These are phyloP conservation scores for Zaprionus davidi DNA, from an alignment of 1,140 invertebrate species.

Conservation along the genomic window DNA sequence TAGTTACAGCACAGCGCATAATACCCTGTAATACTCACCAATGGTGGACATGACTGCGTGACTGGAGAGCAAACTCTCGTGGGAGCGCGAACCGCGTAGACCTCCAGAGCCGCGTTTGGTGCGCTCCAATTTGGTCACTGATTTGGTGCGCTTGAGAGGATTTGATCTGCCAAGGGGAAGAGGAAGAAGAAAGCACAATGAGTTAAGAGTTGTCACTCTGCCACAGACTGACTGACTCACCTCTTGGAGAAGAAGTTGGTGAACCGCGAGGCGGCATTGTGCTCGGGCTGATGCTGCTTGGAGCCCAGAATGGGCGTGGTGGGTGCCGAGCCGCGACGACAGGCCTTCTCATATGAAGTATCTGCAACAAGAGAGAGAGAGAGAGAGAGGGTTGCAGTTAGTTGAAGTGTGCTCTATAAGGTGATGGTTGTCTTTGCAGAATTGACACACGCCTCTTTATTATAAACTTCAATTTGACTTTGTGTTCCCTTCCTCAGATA, in stretches of 20 bases:
- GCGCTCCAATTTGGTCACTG: conserved; percentile 94
- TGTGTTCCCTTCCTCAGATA: no score
- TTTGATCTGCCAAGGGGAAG: conserved; percentile 89
- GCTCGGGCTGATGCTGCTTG: conserved; percentile 81
- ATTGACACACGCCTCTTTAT: no score
- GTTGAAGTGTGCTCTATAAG: not conserved
- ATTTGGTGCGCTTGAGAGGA: conserved; percentile 95
- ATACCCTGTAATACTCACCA: conserved; percentile 76
- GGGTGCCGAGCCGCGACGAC: conserved; percentile 92
- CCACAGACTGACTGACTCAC: conserved; percentile 40
- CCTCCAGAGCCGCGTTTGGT: conserved; percentile 87
- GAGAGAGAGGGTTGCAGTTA: conserved; percentile 70
- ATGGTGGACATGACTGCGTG: conserved; percentile 93
- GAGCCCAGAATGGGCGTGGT: conserved; percentile 91
- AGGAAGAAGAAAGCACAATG: not conserved
- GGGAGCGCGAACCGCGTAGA: conserved; percentile 87
- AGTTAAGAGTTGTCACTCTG: conserved; percentile 59
- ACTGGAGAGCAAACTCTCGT: conserved; percentile 94
- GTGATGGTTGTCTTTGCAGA: no score
- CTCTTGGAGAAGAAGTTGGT: conserved; percentile 96
- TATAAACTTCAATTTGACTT: no score
- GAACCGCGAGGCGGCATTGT: conserved; percentile 87
- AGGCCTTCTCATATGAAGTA: conserved; percentile 95
- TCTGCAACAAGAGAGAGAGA: conserved; percentile 87
- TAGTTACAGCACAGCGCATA: not conserved